A percentile compares a stretch with the other conserved stretches of the same genome.
Conservation (phyloP, 1,140 invertebrate genomes). For the Lutraria rhynchaena region DNA sequence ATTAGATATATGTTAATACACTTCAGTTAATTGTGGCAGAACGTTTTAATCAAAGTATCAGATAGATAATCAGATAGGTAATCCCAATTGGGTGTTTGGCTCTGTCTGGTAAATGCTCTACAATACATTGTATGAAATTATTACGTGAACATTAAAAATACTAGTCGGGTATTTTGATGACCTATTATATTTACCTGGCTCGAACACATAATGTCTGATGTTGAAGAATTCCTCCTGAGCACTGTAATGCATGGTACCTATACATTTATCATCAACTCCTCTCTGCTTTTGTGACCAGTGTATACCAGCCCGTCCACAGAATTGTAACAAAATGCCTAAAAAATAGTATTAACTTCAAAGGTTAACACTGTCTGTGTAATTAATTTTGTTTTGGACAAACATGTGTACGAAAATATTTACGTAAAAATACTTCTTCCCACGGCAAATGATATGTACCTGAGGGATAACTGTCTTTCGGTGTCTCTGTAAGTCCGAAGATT, state of each 20-base stretch:
- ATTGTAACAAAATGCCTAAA: conserved; percentile 35
- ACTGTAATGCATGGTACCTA: conserved; percentile 16
- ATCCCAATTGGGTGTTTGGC: neutral
- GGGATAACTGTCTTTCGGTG: no score
- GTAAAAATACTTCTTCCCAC: no score
- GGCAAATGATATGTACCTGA: no score
- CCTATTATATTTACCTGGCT: conserved; percentile 17
- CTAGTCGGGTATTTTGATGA: neutral
- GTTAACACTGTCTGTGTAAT: no score
- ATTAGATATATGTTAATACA: no score
- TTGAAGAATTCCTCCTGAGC: conserved; percentile 50
- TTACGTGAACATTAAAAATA: neutral
- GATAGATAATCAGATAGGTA: no score
- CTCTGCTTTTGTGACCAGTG: conserved; percentile 33
- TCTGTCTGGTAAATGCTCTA: neutral
- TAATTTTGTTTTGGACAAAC: no score
- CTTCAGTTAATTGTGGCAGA: no score
- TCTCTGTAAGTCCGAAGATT: no score
- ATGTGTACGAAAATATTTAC: no score
- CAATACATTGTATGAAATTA: neutral
- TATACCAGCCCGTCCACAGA: conserved; percentile 27
- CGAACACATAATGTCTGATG: conserved; percentile 1
- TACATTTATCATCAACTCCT: conserved; percentile 38
- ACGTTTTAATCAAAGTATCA: no score
- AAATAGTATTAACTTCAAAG: neutral